Evolutionary conservation across 2,113 vertebrate genomes (phyloP), one percentile per base, ranked within the genome.

Genomic region (Cephalopterus ornatus): DNA sequence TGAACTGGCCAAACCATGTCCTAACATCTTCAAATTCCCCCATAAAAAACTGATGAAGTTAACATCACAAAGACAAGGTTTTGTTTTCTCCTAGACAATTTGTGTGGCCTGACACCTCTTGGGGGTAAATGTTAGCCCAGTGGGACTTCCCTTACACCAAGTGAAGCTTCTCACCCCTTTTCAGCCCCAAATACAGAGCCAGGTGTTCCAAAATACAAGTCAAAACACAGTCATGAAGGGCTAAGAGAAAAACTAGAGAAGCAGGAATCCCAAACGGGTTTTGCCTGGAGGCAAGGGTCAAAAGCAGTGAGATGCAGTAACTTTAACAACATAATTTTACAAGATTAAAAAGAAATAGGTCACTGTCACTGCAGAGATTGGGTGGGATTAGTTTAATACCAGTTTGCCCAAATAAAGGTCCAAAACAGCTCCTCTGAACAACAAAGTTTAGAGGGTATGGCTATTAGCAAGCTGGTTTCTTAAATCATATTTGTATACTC

Each of bases 291-390:
- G 88, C 82, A 67, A 76, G 67, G 46, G 80, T 65, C 77, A 95
- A 93, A 87, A 59, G 15, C 37, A 68, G 61, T 39, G 68, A 88
- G 72, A 93, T 88, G 35, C 44, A 73, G 86, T 46, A 85, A 96
- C 53, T 93, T 91, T 75, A 95, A 74, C 88, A 95, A 55, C 70
- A 55, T 47, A 61, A 79, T 85, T 95, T 77, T 92, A 91, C n/a
- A 63, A 81, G 62, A 95, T 87, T 72, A 55, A 88, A 87, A 84
- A 92, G n/a, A 92, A 92, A 83, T 50, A 93, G 89, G 94, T 95
- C 90, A 93, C 67, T 83, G 55, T 82, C 88, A 94, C 93, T 71
- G 47, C 30, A 75, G 49, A 78, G 71, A 85, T 56, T 7, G 1
- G 41, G 58, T 91, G 46, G 42, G 53, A 95, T 85, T 88, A 93